Conservation (phyloP, 2,113 vertebrate genomes). For the Rhizomys pruinosus region DNA sequence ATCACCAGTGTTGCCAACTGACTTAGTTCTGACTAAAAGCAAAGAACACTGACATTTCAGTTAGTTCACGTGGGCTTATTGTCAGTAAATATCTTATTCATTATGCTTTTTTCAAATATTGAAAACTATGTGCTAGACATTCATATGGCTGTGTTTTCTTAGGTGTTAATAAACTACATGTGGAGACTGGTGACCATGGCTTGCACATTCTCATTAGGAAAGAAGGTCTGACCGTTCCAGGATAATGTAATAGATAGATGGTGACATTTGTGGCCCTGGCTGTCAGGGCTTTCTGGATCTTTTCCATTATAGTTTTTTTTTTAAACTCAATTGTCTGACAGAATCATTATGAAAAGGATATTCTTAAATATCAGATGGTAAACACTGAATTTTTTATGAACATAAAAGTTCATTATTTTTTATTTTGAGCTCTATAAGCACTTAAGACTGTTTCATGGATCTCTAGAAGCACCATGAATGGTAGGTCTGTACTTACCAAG, state of each 20-base stretch:
- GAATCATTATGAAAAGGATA: background rate
- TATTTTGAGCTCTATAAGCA: conserved; percentile 1
- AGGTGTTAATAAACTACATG: background rate
- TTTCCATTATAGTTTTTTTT: background rate
- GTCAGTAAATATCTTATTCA: background rate
- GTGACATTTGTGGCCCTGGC: background rate
- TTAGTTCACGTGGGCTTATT: background rate
- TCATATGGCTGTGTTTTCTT: background rate
- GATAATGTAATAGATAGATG: background rate
- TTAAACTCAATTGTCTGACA: background rate
- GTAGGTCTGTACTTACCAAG: rapidly evolving
- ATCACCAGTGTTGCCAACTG: background rate
- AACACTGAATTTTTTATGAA: background rate
- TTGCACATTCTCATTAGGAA: background rate
- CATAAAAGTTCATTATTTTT: background rate
- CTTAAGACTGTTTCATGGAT: background rate
- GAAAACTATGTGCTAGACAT: background rate
- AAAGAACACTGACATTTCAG: conserved; percentile 34
- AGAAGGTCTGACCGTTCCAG: background rate
- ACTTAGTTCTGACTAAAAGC: background rate
- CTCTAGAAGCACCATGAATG: background rate
- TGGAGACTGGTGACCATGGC: background rate
- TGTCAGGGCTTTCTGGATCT: background rate
- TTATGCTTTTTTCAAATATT: background rate
- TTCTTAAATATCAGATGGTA: background rate